Evolutionary conservation across 1,140 invertebrate genomes (phyloP).

Genomic region (Cydia splendana): DNA sequence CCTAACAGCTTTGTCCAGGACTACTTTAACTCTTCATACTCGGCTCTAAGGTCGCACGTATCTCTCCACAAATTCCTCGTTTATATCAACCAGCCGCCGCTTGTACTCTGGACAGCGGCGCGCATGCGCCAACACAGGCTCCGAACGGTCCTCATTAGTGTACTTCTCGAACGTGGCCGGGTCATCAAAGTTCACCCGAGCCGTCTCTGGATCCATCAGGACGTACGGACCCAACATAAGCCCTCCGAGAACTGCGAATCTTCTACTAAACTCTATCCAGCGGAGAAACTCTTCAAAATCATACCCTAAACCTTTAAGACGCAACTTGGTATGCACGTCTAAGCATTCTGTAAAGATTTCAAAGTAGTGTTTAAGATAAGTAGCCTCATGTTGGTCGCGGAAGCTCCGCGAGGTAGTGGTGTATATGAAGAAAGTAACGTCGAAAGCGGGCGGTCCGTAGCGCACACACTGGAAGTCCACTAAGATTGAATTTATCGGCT

Average conservation of each 20-base stretch:
- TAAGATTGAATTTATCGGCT: conserved; percentile 60
- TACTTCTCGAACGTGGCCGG: conserved; percentile 52
- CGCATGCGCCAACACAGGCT: conserved; percentile 55
- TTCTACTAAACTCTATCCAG: conserved; percentile 53
- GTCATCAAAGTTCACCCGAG: conserved; percentile 57
- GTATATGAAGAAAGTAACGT: conserved; percentile 69
- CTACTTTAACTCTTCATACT: neutral
- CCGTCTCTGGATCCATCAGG: conserved; percentile 54
- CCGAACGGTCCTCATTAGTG: conserved; percentile 51
- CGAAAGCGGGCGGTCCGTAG: conserved; percentile 73
- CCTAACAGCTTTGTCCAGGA: too few relatives aligned
- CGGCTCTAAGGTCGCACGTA: conserved; percentile 42
- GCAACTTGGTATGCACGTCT: conserved; percentile 44
- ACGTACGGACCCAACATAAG: conserved; percentile 54
- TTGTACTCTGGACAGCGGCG: conserved; percentile 40
- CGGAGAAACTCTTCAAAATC: conserved; percentile 45
- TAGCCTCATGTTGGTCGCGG: conserved; percentile 52
- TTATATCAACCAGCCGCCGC: conserved; percentile 50
- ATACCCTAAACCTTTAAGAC: conserved; percentile 52
- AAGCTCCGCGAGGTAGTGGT: conserved; percentile 64
- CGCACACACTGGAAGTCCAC: conserved; percentile 74
- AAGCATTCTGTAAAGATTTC: conserved; percentile 52
- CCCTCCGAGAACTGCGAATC: conserved; percentile 52
- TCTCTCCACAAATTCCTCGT: conserved; percentile 61
- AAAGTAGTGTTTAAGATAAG: conserved; percentile 65